Conservation (phyloP, 2,797 vertebrate species). For the Novumbra hubbsi region DNA sequence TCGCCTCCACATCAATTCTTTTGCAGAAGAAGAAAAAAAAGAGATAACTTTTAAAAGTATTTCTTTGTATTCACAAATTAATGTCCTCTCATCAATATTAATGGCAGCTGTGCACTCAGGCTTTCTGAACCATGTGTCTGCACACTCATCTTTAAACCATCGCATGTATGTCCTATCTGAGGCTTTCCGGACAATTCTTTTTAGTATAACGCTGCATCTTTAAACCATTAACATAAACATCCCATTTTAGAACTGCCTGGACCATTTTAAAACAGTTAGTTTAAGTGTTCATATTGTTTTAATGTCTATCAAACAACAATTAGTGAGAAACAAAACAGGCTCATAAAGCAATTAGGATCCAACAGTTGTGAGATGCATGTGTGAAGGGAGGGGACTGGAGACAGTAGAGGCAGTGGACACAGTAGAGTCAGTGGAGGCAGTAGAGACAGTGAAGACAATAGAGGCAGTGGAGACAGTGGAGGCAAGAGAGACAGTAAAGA, state of each 20-base stretch:
- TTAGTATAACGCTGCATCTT: slow-evolving; percentile 23
- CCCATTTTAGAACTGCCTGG: not conserved
- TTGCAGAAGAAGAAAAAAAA: slow-evolving; percentile 19
- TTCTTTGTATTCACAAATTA: slow-evolving; percentile 36
- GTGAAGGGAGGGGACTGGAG: not conserved
- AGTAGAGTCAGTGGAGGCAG: too few species aligned
- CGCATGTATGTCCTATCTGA: slow-evolving; percentile 37
- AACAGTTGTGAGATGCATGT: slow-evolving; percentile 8
- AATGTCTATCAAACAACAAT: slow-evolving; percentile 50
- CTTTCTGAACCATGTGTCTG: slow-evolving; percentile 38
- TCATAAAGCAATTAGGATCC: slow-evolving; percentile 59
- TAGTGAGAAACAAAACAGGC: slow-evolving; percentile 49
- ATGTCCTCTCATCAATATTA: slow-evolving; percentile 51
- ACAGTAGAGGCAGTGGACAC: not conserved
- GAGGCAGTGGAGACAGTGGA: too few species aligned
- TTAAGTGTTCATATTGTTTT: slow-evolving; percentile 45
- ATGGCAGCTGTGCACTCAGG: slow-evolving; percentile 44
- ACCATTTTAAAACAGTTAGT: slow-evolving; percentile 27
- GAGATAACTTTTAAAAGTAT: slow-evolving; percentile 24
- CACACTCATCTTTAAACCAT: slow-evolving; percentile 46
- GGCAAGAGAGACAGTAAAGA: slow-evolving; percentile 29
- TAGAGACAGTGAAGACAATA: slow-evolving; percentile 62
- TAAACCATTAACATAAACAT: slow-evolving; percentile 46
- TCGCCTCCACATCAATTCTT: slow-evolving; percentile 20
- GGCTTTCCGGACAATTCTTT: slow-evolving; percentile 40